Percentiles rank a stretch among this genome's conserved stretches.
phyloP scores from a whole-genome alignment of 2,797 vertebrate species.

The Silurus aristotelis region DNA sequence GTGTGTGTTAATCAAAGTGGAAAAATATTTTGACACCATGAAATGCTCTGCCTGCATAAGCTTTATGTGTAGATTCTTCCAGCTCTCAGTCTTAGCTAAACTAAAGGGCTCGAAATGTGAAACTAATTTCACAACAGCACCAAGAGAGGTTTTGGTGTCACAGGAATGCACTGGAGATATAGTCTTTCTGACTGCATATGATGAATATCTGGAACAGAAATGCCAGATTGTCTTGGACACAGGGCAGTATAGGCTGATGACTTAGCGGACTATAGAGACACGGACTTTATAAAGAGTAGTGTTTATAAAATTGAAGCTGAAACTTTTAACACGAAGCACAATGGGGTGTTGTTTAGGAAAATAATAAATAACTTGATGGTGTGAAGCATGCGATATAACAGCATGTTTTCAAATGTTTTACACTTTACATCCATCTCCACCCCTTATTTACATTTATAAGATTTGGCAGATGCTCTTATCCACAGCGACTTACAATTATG shows the following conservation, averaged over 20 bases:
- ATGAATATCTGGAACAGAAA: neutral
- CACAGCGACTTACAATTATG: too few species aligned
- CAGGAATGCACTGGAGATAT: slow-evolving; percentile 11
- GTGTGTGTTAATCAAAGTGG: neutral
- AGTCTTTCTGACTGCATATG: neutral
- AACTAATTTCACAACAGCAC: slow-evolving; percentile 68
- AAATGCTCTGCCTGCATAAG: neutral
- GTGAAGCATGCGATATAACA: neutral
- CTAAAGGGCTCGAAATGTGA: slow-evolving; percentile 67
- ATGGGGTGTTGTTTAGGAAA: neutral
- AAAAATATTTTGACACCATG: neutral
- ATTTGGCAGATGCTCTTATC: too few species aligned
- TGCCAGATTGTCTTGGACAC: neutral
- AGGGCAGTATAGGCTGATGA: neutral
- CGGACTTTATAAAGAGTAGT: neutral
- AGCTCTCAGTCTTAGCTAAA: slow-evolving; percentile 40
- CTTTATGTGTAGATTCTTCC: neutral
- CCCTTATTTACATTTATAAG: too few species aligned
- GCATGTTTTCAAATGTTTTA: neutral
- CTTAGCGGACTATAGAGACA: neutral
- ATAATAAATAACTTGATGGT: neutral
- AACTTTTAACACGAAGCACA: slow-evolving; percentile 7
- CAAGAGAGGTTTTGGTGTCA: slow-evolving; percentile 57
- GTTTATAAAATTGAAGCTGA: neutral
- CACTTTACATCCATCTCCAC: neutral